Conservation (phyloP, 1,140 invertebrate species). For the Laodelphax striatellus region DNA sequence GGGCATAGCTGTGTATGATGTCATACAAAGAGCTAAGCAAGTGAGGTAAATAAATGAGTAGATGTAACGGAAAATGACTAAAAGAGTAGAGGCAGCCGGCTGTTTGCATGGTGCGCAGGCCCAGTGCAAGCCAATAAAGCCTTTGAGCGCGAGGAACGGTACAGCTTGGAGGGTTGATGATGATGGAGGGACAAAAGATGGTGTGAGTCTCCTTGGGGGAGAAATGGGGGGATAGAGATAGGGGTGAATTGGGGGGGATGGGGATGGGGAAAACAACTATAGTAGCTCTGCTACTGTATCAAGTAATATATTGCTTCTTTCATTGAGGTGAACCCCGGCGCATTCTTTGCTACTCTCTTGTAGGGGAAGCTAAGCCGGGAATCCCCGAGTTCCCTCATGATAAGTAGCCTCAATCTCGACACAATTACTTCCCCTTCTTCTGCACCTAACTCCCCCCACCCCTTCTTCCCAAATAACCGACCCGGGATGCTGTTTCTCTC, state of each 20-base stretch:
- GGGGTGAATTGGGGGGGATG: too few species aligned
- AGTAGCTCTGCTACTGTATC: not conserved
- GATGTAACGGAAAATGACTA: not conserved
- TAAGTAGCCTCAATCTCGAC: conserved; percentile 2
- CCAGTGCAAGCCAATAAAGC: not conserved
- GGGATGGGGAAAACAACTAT: not conserved
- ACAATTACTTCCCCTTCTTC: conserved; percentile 3
- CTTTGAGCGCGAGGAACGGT: not conserved
- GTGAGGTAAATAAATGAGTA: too few species aligned
- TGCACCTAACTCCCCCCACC: conserved; percentile 2
- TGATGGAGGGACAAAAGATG: not conserved
- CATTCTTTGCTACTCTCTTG: not conserved
- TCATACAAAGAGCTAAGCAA: too few species aligned
- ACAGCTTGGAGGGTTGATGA: not conserved
- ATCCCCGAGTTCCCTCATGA: not conserved
- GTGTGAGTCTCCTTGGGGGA: not conserved
- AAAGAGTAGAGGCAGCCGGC: not conserved
- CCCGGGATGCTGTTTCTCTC: not conserved
- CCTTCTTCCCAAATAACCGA: not conserved
- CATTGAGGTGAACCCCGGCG: not conserved
- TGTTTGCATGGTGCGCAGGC: not conserved
- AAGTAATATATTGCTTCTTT: conserved; percentile 4
- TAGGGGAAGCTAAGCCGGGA: too few species aligned
- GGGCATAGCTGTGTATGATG: too few species aligned
- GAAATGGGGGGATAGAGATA: too few species aligned